phyloP scores from a whole-genome alignment of 2,113 vertebrate species.

The Atherinomorus stipes region DNA sequence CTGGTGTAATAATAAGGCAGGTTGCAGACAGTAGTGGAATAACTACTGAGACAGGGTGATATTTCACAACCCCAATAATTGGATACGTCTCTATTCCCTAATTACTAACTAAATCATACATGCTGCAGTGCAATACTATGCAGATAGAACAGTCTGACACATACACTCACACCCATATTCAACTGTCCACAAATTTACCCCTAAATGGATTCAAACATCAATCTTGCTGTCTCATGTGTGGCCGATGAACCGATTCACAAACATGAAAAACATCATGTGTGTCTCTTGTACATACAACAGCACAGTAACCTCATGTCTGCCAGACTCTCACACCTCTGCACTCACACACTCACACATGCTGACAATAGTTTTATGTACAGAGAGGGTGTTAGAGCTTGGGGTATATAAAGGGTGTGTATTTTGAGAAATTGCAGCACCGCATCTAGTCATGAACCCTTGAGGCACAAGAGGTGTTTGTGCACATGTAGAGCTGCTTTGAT shows the following conservation, averaged over 20 bases:
- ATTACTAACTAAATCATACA: slow-evolving; percentile 76
- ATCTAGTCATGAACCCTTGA: slow-evolving; percentile 35
- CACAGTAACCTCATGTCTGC: not conserved
- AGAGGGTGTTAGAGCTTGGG: not conserved
- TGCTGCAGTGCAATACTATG: slow-evolving; percentile 18
- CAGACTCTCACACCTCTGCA: not conserved
- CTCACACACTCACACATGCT: slow-evolving; percentile 4
- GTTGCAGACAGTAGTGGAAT: slow-evolving; percentile 64
- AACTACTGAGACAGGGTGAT: slow-evolving; percentile 69
- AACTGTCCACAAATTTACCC: slow-evolving; percentile 31
- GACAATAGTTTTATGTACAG: not conserved
- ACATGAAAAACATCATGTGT: not conserved
- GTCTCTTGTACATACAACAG: slow-evolving; percentile 3
- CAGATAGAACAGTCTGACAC: slow-evolving; percentile 48
- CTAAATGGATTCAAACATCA: slow-evolving; percentile 4
- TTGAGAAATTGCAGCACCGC: not conserved
- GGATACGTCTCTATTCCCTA: slow-evolving; percentile 72
- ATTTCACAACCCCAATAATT: slow-evolving; percentile 78
- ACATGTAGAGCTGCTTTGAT: slow-evolving; percentile 9
- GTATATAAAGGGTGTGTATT: slow-evolving; percentile 8
- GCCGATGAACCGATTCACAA: not conserved
- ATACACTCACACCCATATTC: not conserved
- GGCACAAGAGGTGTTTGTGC: slow-evolving; percentile 13
- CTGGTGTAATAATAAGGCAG: slow-evolving; percentile 64
- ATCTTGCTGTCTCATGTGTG: not conserved